Conservation (phyloP, 2,888 invertebrate species). For the Ectemnius lituratus region DNA sequence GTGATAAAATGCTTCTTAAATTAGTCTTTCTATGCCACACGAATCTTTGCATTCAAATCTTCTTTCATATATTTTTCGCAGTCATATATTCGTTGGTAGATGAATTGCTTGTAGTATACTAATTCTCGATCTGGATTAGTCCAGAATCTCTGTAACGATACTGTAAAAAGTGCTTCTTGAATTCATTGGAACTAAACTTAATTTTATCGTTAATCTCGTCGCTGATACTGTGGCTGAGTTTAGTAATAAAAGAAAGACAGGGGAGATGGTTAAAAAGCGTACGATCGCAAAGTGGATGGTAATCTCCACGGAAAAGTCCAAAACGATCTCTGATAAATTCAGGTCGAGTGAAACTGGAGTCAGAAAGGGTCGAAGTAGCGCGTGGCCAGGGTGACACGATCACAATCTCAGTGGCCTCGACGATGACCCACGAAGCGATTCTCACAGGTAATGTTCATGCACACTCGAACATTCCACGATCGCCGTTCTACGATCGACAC, state of each 20-base stretch:
- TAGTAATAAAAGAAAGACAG: background rate
- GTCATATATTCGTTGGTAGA: too few species aligned
- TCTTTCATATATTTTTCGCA: too few species aligned
- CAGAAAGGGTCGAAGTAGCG: conserved; percentile 73
- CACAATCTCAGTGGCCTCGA: conserved; percentile 81
- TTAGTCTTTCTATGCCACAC: too few species aligned
- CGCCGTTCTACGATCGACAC: conserved; percentile 20
- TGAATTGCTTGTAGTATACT: too few species aligned
- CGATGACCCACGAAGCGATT: conserved; percentile 82
- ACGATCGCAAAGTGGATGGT: conserved; percentile 16
- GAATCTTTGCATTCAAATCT: too few species aligned
- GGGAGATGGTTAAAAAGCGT: conserved; percentile 23
- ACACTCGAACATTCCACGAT: conserved; percentile 26
- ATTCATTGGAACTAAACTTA: too few species aligned
- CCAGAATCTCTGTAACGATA: too few species aligned
- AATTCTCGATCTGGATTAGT: too few species aligned
- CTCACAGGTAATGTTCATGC: conserved; percentile 80
- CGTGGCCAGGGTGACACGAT: conserved; percentile 77
- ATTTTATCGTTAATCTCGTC: too few species aligned
- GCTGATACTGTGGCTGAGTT: too few species aligned
- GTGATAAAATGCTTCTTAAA: conserved; percentile 9
- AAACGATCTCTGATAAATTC: conserved; percentile 70
- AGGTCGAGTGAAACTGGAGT: conserved; percentile 73
- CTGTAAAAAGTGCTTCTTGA: too few species aligned
- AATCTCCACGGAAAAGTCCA: conserved; percentile 33